phyloP scores from a whole-genome alignment of 1,140 invertebrate species.

The Chlorops oryzae region DNA sequence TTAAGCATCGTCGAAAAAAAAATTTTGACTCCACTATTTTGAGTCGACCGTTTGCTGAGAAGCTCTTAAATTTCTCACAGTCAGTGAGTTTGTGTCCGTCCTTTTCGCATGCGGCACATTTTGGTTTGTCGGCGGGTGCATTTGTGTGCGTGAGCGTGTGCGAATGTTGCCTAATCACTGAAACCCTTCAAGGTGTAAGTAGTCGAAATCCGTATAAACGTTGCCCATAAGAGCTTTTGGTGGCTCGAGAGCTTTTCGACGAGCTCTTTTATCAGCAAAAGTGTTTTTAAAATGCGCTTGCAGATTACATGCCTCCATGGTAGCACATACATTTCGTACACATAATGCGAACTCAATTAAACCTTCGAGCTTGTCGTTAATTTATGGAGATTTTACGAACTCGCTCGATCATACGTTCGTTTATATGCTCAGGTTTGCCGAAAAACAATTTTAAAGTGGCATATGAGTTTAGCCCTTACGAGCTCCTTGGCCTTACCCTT shows the following conservation, averaged over 20 bases:
- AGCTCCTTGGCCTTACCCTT: constrained; percentile 1
- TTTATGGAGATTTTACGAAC: neutral
- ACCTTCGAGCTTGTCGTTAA: constrained; percentile 6
- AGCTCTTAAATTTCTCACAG: neutral
- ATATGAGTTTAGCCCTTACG: constrained; percentile 3
- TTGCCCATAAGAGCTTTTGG: constrained; percentile 8
- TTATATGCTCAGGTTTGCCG: constrained; percentile 2
- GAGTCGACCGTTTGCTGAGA: neutral
- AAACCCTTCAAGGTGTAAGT: neutral
- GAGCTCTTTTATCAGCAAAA: neutral
- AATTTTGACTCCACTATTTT: no score
- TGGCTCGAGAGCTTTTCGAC: constrained; percentile 10
- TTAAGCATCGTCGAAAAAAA: no score
- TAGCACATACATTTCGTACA: constrained; percentile 8
- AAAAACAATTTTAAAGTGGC: constrained; percentile 6
- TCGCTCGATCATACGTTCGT: constrained; percentile 1
- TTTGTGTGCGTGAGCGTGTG: neutral
- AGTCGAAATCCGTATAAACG: no score
- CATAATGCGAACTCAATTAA: constrained; percentile 7
- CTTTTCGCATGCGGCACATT: no score
- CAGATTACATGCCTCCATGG: constrained; percentile 9
- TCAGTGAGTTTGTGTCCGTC: neutral
- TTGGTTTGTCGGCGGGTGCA: no score
- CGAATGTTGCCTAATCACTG: constrained; percentile 1
- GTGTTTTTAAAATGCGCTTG: constrained; percentile 5